Base-by-base conservation (phyloP, 1,140 invertebrate genomes). In the Ectropis grisescens region DNA sequence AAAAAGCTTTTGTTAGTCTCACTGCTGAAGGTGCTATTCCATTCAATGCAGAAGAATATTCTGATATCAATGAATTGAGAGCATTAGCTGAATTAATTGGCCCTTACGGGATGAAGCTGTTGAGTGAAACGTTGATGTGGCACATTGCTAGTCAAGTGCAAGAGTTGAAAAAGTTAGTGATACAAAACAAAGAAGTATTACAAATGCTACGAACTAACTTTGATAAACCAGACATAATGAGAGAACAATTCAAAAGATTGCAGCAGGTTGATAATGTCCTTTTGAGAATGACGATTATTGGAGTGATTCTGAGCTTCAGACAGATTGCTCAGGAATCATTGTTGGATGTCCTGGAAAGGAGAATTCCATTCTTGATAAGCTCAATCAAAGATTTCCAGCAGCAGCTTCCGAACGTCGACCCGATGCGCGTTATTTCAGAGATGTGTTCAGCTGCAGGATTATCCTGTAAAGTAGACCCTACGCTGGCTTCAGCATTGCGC, bases 151-250 rank as follows among this genome's bases (percentile, higher is more conserved):
- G 94, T 72, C 98, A 99, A 85, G 96, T 99, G 5, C 92, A 95
- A 55, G 98, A 99, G 71, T 76, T 99, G 2, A 98, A 97, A 83
- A 96, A 97, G 80, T 72, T 98, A 27, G 96, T 98, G 0, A 86
- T 92, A 2, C 85, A 88, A 40, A 99, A 99, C 70, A 97, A 97
- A 66, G 97, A 99, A 33, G 89, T 96, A 4, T 78, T 99, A 1
- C 87, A 93, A 35, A 88, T 91, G 27, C 81, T 99, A 19, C 85
- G 98, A 59, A 97, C 96, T 1, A 98, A 97, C 72, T 99, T 98
- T 75, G 97, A 98, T 70, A 97, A 97, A 69, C 91, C 91, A 0
- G 97, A 99, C 58, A 90, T 95, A n/a, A 99, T 99, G 97, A 96
- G 95, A 66, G 97, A 99, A 50, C 90, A 98, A 37, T 95, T 95